phyloP scores from a whole-genome alignment of 2,797 vertebrate genomes.

The Anomalospiza imberbis region DNA sequence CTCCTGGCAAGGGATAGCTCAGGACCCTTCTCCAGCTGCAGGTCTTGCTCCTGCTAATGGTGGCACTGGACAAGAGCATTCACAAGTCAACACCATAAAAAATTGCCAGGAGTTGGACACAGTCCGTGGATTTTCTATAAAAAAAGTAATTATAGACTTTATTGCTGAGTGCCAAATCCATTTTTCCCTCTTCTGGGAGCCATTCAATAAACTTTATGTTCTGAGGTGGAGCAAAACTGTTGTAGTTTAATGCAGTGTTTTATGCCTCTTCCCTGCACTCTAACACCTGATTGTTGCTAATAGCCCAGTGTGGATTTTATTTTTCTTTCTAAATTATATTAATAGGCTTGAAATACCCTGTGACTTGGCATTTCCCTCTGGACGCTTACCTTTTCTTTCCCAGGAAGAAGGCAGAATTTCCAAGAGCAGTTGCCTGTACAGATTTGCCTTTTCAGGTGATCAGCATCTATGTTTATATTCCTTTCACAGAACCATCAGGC shows the following conservation, averaged over 20 bases:
- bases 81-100: neutral
- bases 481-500: neutral
- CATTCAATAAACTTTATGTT: constrained; percentile 42
- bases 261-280: neutral
- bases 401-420: neutral
- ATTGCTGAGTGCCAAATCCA: constrained; percentile 1
- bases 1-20: neutral
- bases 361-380: neutral
- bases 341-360: neutral
- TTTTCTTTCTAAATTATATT: neutral
- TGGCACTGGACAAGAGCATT: neutral
- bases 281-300: constrained; percentile 20
- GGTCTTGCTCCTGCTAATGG: fast-evolving
- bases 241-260: constrained; percentile 1
- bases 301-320: neutral
- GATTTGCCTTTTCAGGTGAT: neutral
- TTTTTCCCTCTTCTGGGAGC: constrained; percentile 36
- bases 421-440: neutral
- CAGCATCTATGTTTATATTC: neutral
- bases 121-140: neutral
- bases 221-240: constrained; percentile 20
- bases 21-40: neutral
- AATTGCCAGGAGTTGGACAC: neutral
- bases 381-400: neutral
- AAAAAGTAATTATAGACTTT: constrained; percentile 27